Base-by-base conservation (phyloP, 2,113 vertebrate genomes). In the Sander vitreus region DNA sequence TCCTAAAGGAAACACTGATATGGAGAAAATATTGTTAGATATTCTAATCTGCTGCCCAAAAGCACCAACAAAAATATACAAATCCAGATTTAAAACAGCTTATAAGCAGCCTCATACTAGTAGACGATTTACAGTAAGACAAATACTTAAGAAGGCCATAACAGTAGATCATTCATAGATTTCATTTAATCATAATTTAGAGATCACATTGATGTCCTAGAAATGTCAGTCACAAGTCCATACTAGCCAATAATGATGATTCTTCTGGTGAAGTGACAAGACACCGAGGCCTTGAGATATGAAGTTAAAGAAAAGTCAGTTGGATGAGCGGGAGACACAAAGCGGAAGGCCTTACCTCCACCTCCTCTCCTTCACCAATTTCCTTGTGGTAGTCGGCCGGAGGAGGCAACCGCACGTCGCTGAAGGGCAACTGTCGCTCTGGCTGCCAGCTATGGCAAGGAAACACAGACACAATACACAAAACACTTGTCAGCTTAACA, bases 341-440 rank as follows among this genome's bases (percentile, higher is more conserved):
- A 16, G 50, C 3, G 1, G 27, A 43, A 11, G 33, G 25, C 2
- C 95, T 93, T 94, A 98, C 97, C 97, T 98, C 97, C 63, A 98
- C 97, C 68, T 98, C 97, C 80, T 98, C 97, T 63, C 97, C 97
- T 93, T 98, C 97, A 0, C 94, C 94, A 36, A 98, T 98, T 39
- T 98, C 97, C 87, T 97, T 96, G 91, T 95, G 85, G 92, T 96
- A 97, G 75, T 97, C 97, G 0, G 95, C 58, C 4, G 97, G 96
- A 75, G 97, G 97, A 8, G 97, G 97, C 83, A 98, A 94, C 90
- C 97, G 95, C 45, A 98, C 97, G 25, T 98, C 97, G 11, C 96
- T 96, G 93, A 98, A 97, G 57, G 97, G 97, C 90, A 98, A 94
- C 78, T 97, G 97, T 92, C 96, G 94, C 77, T 98, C 97, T 81